These are phyloP conservation scores for Ophiothrix spiculata DNA, from an alignment of 35 echinoderm and acorn worm species.

Conservation along the genomic window DNA sequence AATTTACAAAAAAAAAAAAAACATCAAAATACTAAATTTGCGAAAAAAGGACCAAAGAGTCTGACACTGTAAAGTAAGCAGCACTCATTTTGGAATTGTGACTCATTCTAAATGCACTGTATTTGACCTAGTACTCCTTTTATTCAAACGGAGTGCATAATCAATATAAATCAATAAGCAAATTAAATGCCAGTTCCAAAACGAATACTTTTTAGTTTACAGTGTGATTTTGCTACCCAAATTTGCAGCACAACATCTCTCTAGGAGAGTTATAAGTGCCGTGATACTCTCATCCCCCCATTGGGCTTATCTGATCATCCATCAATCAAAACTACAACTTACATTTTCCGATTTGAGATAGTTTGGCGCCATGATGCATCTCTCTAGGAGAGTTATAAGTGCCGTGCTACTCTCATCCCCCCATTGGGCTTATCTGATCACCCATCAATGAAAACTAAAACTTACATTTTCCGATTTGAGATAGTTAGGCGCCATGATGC, in stretches of 20 bases:
- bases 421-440: too few relatives aligned
- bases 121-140: not conserved
- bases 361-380: conserved; percentile 52
- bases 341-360: conserved; percentile 83
- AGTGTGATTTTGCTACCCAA: too few relatives aligned
- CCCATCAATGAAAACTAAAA: too few relatives aligned
- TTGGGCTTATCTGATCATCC: not conserved
- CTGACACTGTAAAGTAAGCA: not conserved
- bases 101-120: not conserved
- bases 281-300: too few relatives aligned
- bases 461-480: conserved; percentile 79
- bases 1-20: too few relatives aligned
- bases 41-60: not conserved
- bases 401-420: conserved; percentile 48
- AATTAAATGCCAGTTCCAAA: too few relatives aligned
- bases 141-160: not conserved
- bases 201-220: too few relatives aligned
- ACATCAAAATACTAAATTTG: too few relatives aligned
- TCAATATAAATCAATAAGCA: too few relatives aligned
- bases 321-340: conserved; percentile 6
- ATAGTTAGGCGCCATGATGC: too few relatives aligned
- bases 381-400: too few relatives aligned
- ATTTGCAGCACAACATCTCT: too few relatives aligned
- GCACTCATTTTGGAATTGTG: not conserved
- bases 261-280: not conserved